Evolutionary conservation across 2,888 invertebrate species (phyloP).

Genomic region (Chrysina gloriosa): DNA sequence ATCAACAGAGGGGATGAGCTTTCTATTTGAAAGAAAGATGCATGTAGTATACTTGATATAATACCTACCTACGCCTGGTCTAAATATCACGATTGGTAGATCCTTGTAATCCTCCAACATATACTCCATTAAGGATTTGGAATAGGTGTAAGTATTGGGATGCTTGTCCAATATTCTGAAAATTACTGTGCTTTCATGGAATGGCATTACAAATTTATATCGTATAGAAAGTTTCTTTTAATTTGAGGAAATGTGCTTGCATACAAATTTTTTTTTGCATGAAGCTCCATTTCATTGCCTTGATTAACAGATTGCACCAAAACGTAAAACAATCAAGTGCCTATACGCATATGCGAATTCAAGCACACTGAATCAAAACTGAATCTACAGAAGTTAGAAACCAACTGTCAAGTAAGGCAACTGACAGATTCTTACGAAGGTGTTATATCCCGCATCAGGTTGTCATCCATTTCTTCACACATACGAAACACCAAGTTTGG

Average conservation of each 20-base stretch:
- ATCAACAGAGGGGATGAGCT: too few relatives aligned
- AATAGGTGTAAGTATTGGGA: conserved; percentile 77
- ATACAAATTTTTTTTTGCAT: too few relatives aligned
- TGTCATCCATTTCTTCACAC: conserved; percentile 58
- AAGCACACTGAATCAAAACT: too few relatives aligned
- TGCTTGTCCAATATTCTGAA: conserved; percentile 63
- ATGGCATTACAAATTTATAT: neutral
- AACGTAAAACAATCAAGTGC: too few relatives aligned
- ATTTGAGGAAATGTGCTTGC: too few relatives aligned
- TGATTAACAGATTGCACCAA: too few relatives aligned
- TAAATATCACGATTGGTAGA: conserved; percentile 72
- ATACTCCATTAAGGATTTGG: conserved; percentile 75
- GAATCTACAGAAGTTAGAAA: too few relatives aligned
- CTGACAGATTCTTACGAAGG: conserved; percentile 40
- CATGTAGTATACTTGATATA: too few relatives aligned
- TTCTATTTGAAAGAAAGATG: too few relatives aligned
- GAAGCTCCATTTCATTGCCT: too few relatives aligned
- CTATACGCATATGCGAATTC: too few relatives aligned
- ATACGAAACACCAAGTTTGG: conserved; percentile 61
- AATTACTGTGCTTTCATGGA: neutral
- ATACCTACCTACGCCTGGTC: conserved; percentile 72
- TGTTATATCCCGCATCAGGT: conserved; percentile 55
- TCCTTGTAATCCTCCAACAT: conserved; percentile 66
- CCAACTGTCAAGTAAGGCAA: neutral
- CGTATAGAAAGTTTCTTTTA: neutral